A percentile compares a stretch with the other conserved stretches of the same genome.
Evolutionary conservation across 2,888 invertebrate species (phyloP).

Genomic region (Thysanoteuthis rhombus): DNA sequence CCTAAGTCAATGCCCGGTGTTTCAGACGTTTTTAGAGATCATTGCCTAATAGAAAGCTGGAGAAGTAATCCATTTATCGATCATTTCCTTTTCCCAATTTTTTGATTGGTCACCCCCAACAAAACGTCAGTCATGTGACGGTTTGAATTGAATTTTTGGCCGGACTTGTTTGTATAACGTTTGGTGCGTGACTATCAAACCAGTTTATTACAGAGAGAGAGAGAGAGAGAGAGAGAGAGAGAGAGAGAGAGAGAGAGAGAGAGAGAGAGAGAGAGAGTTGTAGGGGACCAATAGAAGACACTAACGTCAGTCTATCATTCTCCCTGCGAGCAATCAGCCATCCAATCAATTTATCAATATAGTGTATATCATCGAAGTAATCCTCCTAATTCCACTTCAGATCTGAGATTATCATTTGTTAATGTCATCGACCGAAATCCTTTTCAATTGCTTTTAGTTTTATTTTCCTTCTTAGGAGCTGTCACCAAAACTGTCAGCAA

Average conservation of each 20-base stretch:
- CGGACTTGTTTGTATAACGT: no score
- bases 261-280: neutral
- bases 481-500: no score
- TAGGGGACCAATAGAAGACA: accelerated
- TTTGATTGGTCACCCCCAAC: no score
- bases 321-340: neutral
- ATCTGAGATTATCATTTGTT: neutral
- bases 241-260: no score
- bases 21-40: no score
- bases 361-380: neutral
- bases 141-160: no score
- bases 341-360: neutral
- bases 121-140: no score
- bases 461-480: neutral
- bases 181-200: no score
- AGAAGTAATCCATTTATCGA: no score
- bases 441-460: neutral
- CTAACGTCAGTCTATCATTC: neutral
- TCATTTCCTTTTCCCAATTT: no score
- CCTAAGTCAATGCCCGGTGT: no score
- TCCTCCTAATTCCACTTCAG: neutral
- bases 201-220: neutral
- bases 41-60: no score
- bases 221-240: neutral
- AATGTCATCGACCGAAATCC: neutral